Percentiles rank a stretch among this genome's conserved stretches.
These are phyloP conservation scores for Diglossa cyanea DNA, from an alignment of 2,797 vertebrate genomes.

Conservation along the genomic window DNA sequence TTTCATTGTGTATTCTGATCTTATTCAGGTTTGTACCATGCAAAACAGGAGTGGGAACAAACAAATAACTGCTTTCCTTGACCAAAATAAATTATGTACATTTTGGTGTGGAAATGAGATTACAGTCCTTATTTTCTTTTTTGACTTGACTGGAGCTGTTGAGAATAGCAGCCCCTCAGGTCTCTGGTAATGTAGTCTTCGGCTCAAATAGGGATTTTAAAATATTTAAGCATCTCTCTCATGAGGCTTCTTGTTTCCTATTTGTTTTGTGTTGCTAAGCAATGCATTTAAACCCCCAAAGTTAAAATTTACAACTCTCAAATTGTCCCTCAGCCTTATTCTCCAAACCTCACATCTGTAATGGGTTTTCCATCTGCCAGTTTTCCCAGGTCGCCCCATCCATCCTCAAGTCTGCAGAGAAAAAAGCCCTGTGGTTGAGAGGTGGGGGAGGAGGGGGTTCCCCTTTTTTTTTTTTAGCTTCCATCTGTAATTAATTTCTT, in stretches of 20 bases:
- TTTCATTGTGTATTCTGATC: neutral
- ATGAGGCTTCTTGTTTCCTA: slow-evolving; percentile 73
- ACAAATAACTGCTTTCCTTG: neutral
- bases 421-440: slow-evolving; percentile 48
- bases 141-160: neutral
- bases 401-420: slow-evolving; percentile 45
- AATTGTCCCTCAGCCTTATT: slow-evolving; percentile 41
- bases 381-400: slow-evolving; percentile 61
- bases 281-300: slow-evolving; percentile 60
- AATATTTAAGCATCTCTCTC: slow-evolving; percentile 64
- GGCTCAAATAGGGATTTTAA: slow-evolving; percentile 63
- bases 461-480: neutral
- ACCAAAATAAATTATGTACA: neutral
- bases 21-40: accelerated
- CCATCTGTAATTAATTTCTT: slow-evolving; percentile 66
- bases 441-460: accelerated
- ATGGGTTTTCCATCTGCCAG: slow-evolving; percentile 70
- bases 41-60: neutral
- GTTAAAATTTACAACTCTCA: slow-evolving; percentile 61
- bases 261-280: slow-evolving; percentile 78
- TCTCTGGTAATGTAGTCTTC: slow-evolving; percentile 64
- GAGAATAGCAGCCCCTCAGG: slow-evolving; percentile 4
- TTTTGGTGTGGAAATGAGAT: neutral
- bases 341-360: slow-evolving; percentile 68
- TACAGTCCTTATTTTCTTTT: neutral